These are phyloP conservation scores for Pristis pectinata DNA, from an alignment of 2,797 vertebrate species.

Conservation along the genomic window DNA sequence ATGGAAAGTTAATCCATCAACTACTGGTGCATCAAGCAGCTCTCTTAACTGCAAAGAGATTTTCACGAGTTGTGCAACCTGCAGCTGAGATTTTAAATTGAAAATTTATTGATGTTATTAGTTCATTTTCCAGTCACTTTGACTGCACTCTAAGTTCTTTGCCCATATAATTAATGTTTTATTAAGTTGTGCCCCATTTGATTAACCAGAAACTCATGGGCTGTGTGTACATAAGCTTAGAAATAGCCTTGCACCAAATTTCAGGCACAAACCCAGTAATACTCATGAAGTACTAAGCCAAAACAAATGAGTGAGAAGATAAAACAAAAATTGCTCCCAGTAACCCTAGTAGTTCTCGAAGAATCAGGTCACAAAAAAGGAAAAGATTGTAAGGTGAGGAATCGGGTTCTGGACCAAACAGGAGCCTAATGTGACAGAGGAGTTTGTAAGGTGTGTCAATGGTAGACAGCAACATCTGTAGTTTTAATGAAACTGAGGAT, in stretches of 20 bases:
- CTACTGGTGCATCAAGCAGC: background rate
- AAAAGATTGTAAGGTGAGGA: background rate
- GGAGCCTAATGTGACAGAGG: background rate
- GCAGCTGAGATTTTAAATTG: background rate
- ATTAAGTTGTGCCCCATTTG: background rate
- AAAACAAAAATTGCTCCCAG: background rate
- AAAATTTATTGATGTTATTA: background rate
- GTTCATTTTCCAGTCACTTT: background rate
- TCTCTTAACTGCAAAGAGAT: background rate
- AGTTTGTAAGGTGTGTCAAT: background rate
- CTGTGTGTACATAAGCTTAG: background rate
- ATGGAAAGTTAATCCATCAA: slow-evolving; percentile 9
- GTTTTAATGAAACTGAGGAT: background rate
- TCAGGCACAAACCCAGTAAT: background rate
- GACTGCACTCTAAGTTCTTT: background rate
- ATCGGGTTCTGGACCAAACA: background rate
- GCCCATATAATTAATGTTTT: background rate
- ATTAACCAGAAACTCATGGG: background rate
- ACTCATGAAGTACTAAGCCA: background rate
- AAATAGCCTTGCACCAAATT: background rate
- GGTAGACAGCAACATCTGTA: background rate
- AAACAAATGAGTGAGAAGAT: background rate
- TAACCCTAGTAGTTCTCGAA: background rate
- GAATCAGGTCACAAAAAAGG: background rate
- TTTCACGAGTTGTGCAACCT: background rate